These are phyloP conservation scores for Eurosta solidaginis DNA, from an alignment of 1,140 invertebrate genomes.

Conservation along the genomic window DNA sequence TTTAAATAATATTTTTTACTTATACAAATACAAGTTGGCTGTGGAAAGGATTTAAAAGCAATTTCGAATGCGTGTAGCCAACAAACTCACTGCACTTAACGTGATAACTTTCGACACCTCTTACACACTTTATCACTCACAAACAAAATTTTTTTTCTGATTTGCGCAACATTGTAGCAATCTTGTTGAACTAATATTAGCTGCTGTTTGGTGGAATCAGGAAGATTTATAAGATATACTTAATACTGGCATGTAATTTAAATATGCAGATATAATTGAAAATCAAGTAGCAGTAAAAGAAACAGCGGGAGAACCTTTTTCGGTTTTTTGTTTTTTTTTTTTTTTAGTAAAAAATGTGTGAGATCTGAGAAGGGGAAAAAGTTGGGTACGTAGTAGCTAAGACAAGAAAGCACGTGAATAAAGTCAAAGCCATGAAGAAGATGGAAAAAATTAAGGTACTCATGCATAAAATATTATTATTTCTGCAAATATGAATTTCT, in stretches of 20 bases:
- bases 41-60: neutral
- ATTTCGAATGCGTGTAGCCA: conserved; percentile 8
- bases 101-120: conserved; percentile 18
- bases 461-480: too few relatives aligned
- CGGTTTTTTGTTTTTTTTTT: too few relatives aligned
- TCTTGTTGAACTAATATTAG: neutral
- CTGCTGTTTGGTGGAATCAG: neutral
- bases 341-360: too few relatives aligned
- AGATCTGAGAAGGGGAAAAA: too few relatives aligned
- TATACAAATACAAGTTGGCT: neutral
- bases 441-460: too few relatives aligned
- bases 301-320: neutral
- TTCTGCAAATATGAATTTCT: too few relatives aligned
- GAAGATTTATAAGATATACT: neutral
- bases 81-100: neutral
- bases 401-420: too few relatives aligned
- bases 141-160: neutral
- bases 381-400: too few relatives aligned
- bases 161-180: neutral
- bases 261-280: neutral
- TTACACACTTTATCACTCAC: neutral
- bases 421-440: too few relatives aligned
- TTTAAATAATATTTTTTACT: neutral
- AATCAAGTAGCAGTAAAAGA: neutral
- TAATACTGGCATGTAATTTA: too few relatives aligned